Evolutionary conservation across 2,888 invertebrate species (phyloP).

Genomic region (Spisula subtruncata): DNA sequence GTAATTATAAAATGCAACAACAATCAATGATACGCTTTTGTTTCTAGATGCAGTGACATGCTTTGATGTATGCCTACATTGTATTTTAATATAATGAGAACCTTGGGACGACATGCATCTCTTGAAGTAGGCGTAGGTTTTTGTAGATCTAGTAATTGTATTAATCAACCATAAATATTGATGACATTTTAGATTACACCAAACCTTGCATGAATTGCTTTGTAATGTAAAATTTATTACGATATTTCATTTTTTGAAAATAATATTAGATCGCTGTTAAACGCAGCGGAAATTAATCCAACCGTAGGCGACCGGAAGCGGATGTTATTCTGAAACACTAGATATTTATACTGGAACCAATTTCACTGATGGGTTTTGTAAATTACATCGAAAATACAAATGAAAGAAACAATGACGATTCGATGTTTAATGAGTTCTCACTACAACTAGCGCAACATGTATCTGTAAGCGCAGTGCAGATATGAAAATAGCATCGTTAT

Average conservation of each 20-base stretch:
- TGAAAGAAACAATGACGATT: background rate
- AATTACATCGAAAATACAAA: background rate
- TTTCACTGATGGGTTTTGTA: background rate
- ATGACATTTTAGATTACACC: background rate
- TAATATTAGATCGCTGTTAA: background rate
- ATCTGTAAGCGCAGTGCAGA: background rate
- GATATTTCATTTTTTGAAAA: background rate
- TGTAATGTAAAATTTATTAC: background rate
- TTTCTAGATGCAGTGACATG: too few species aligned
- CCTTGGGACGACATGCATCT: too few species aligned
- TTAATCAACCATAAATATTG: background rate
- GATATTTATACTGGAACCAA: background rate
- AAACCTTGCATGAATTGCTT: background rate
- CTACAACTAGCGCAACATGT: background rate
- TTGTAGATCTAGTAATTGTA: background rate
- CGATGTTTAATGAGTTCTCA: background rate
- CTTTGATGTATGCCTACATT: too few species aligned
- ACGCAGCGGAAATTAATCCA: background rate
- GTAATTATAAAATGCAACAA: too few species aligned
- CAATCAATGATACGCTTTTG: too few species aligned
- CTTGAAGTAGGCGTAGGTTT: background rate
- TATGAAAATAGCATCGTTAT: background rate
- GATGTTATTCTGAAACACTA: background rate
- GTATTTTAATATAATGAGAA: too few species aligned
- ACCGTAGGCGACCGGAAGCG: background rate